Conservation (phyloP, 2,113 vertebrate species). For the Leucosticte australis region DNA sequence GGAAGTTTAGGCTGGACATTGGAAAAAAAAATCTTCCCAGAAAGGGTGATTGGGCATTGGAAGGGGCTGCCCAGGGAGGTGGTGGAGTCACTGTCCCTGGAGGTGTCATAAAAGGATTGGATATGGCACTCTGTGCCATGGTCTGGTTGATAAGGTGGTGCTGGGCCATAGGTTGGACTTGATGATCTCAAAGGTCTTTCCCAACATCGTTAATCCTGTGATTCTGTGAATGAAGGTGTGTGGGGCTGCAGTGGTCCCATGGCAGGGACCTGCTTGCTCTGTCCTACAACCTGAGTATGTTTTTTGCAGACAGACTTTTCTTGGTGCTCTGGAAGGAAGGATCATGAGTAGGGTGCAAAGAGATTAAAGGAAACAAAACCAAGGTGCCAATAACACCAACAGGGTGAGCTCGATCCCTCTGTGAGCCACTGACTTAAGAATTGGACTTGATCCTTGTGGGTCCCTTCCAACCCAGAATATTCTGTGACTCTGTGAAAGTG, state of each 20-base stretch:
- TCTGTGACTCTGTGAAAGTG: background rate
- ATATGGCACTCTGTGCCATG: background rate
- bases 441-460: rapidly evolving
- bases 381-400: background rate
- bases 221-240: background rate
- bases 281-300: rapidly evolving
- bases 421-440: background rate
- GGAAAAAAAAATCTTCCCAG: background rate
- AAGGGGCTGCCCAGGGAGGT: background rate
- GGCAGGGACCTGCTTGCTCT: background rate
- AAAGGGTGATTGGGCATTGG: background rate
- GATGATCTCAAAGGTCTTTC: background rate
- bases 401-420: background rate
- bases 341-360: background rate
- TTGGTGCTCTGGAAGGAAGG: background rate
- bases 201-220: rapidly evolving
- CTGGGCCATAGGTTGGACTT: rapidly evolving
- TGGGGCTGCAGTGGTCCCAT: background rate
- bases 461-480: background rate
- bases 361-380: background rate
- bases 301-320: background rate
- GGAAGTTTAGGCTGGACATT: background rate
- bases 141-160: background rate
- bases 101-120: background rate
- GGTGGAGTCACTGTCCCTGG: background rate